Evolutionary conservation across 2,888 invertebrate genomes (phyloP).

Genomic region (Agrotis clavis): DNA sequence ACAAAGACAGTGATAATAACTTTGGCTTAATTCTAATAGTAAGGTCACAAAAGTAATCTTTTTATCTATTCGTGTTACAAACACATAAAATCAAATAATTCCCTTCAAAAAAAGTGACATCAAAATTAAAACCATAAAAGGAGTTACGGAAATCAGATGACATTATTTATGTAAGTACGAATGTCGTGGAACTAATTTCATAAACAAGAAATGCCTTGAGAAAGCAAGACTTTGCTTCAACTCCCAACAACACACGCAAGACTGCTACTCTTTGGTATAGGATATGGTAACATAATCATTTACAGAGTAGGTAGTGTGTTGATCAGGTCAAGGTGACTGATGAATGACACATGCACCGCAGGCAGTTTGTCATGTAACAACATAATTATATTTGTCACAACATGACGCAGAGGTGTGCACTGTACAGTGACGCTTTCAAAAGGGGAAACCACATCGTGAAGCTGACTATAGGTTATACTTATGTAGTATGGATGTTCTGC

Average conservation of each 20-base stretch:
- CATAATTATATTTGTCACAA: too few relatives aligned
- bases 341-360: neutral
- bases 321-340: conserved; percentile 15
- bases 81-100: conserved; percentile 15
- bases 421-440: too few relatives aligned
- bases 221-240: neutral
- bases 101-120: conserved; percentile 10
- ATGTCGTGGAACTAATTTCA: conserved; percentile 7
- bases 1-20: neutral
- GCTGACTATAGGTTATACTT: too few relatives aligned
- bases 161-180: neutral
- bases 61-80: conserved; percentile 12
- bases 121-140: conserved; percentile 26
- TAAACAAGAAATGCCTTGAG: conserved; percentile 5
- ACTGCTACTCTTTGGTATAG: neutral
- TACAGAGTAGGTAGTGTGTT: neutral
- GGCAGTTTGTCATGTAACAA: too few relatives aligned
- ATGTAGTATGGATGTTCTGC: too few relatives aligned
- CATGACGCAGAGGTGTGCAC: too few relatives aligned
- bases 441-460: too few relatives aligned
- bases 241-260: conserved; percentile 6
- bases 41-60: neutral
- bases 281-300: neutral
- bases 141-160: conserved; percentile 5
- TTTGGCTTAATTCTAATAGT: neutral